Percentiles rank a stretch among this genome's conserved stretches.
These are phyloP conservation scores for Cryptocheilus praepositus DNA, from an alignment of 2,888 invertebrate species.

Conservation along the genomic window DNA sequence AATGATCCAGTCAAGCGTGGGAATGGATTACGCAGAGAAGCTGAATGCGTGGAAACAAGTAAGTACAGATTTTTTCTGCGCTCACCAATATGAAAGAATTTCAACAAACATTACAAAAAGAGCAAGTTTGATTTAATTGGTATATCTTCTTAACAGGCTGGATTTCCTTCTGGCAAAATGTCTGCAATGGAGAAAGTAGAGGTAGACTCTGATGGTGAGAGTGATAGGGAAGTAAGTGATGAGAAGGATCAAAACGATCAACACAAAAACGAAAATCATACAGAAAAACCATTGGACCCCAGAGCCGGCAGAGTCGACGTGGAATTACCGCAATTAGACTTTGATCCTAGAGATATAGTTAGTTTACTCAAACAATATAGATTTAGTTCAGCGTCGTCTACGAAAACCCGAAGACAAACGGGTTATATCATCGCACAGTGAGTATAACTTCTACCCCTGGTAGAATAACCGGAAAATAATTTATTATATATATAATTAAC, in stretches of 20 bases:
- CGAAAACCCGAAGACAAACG: constrained; percentile 78
- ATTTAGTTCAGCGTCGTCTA: constrained; percentile 76
- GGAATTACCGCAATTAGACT: constrained; percentile 81
- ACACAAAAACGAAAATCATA: constrained; percentile 26
- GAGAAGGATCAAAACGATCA: constrained; percentile 65
- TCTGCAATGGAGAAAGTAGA: constrained; percentile 80
- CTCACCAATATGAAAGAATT: constrained; percentile 5
- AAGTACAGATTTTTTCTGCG: constrained; percentile 8
- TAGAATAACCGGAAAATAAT: too few species aligned
- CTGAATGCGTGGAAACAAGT: constrained; percentile 84
- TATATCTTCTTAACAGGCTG: constrained; percentile 77
- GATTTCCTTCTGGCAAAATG: constrained; percentile 83
- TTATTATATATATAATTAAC: too few species aligned
- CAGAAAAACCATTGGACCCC: constrained; percentile 79
- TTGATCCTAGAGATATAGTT: constrained; percentile 79
- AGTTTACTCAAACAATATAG: constrained; percentile 76
- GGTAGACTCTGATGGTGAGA: constrained; percentile 44
- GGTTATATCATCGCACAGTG: constrained; percentile 77
- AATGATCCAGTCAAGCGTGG: constrained; percentile 83
- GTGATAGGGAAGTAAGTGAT: constrained; percentile 34
- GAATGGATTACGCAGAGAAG: constrained; percentile 80
- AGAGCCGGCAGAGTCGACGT: constrained; percentile 89
- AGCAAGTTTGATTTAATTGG: neutral
- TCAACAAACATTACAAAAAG: constrained; percentile 21
- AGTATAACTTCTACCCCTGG: too few species aligned